Evolutionary conservation across 2,797 vertebrate genomes (phyloP).

Genomic region (Psittacula echo): DNA sequence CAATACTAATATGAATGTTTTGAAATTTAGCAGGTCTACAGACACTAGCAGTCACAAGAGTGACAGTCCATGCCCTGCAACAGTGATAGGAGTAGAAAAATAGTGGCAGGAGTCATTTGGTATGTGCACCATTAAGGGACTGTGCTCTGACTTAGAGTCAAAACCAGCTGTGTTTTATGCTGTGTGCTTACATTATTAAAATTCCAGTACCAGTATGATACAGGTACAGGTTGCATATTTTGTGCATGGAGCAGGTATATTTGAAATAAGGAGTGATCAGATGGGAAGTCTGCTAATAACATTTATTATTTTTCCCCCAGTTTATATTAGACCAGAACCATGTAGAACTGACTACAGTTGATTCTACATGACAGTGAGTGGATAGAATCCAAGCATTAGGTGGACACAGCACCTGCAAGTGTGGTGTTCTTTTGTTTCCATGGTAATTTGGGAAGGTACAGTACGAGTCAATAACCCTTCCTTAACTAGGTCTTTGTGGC

Average conservation of each 20-base stretch:
- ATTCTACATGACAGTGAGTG: rapidly evolving
- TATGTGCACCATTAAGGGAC: too few relatives aligned
- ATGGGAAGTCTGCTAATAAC: not conserved
- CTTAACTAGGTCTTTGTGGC: not conserved
- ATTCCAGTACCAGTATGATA: too few relatives aligned
- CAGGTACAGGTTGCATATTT: not conserved
- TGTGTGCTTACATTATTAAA: not conserved
- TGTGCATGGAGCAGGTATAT: not conserved
- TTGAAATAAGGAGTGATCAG: not conserved
- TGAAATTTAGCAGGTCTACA: not conserved
- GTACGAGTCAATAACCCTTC: not conserved
- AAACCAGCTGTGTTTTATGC: rapidly evolving
- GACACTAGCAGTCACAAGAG: not conserved
- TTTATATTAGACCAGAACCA: not conserved
- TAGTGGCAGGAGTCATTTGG: not conserved
- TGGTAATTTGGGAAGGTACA: not conserved
- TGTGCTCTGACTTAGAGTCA: not conserved
- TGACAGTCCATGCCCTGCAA: not conserved
- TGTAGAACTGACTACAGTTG: not conserved
- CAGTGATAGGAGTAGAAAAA: not conserved
- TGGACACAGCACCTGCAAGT: not conserved
- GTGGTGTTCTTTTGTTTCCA: not conserved
- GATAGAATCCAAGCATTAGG: too few relatives aligned
- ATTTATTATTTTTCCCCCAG: rapidly evolving
- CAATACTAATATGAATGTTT: not conserved